Evolutionary conservation across 2,888 invertebrate genomes (phyloP), one percentile per base, ranked within the genome.

Genomic region (Anthophora plumipes): DNA sequence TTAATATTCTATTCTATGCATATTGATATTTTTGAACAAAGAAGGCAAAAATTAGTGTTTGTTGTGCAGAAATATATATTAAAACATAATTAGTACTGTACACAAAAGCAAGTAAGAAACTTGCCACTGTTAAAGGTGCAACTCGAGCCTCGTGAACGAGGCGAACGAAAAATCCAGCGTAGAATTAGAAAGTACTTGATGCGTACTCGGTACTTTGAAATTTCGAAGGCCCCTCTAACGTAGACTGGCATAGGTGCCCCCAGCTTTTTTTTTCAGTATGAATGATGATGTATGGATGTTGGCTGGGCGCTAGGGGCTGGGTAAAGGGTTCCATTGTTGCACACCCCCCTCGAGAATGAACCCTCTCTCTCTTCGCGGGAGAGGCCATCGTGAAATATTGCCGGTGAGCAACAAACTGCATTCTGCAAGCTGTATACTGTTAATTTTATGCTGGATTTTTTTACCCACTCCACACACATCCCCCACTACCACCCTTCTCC

Each of bases 241-340:
- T 84, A 52, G 46, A 52, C 72, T 78, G 69, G 77, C 85, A 89
- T 87, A 91, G 90, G 89, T 91, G 90, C 90, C 91, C 92, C 91
- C 83, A 86, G 89, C 85, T 88, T 86, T 89, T 90, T 90, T 91
- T 90, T 87, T 85, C 89, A 83, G 83, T 90, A 93, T 91, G 93
- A 93, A 93, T 92, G 93, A 93, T 93, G 93, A 93, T 93, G 93
- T 93, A 93, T 93, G 93, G 92, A 91, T 93, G 92, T 92, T 92
- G 92, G 93, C 90, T 90, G 91, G 91, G 89, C 88, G 89, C 90
- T 91, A 89, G 90, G 93, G 93, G 93, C 93, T 91, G 88, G 92
- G 91, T 93, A 93, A 93, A 93, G 93, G 93, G 93, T 93, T 93
- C 93, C 87, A 93, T 93, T 93, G 93, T 93, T 91, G 84, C 83